Conservation (phyloP, 2,888 invertebrate genomes). For the Theretra japonica region DNA sequence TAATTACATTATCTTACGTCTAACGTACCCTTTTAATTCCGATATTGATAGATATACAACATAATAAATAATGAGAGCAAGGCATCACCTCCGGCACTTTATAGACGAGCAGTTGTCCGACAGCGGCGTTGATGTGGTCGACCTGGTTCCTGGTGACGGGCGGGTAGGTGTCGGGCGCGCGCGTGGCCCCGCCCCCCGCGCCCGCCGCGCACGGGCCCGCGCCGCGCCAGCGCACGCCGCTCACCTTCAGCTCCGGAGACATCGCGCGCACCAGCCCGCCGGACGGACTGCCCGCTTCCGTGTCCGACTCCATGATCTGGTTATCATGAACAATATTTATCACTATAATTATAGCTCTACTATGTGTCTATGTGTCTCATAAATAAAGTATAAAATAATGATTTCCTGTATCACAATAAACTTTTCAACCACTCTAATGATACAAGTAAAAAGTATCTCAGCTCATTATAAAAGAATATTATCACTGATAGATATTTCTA, state of each 20-base stretch:
- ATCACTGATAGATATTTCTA: too few relatives aligned
- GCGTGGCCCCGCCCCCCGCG: slow-evolving; percentile 73
- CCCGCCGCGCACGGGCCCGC: slow-evolving; percentile 87
- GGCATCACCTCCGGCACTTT: slow-evolving; percentile 90
- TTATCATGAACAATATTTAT: background rate
- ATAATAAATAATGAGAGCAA: background rate
- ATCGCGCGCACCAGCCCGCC: slow-evolving; percentile 85
- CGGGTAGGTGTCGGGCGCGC: slow-evolving; percentile 87
- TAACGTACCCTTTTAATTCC: too few relatives aligned
- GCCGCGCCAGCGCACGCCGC: slow-evolving; percentile 87
- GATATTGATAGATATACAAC: too few relatives aligned
- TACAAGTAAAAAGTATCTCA: too few relatives aligned
- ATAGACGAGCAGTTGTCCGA: slow-evolving; percentile 92
- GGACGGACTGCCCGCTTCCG: slow-evolving; percentile 85
- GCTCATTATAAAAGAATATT: too few relatives aligned
- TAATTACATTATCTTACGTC: too few relatives aligned
- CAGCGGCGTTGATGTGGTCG: slow-evolving; percentile 92
- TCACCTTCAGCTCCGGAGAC: slow-evolving; percentile 87
- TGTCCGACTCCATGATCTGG: slow-evolving; percentile 75
- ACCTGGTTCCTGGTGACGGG: slow-evolving; percentile 94
- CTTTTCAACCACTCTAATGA: too few relatives aligned
- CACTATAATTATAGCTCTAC: too few relatives aligned
- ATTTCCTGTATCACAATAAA: too few relatives aligned
- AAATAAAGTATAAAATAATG: too few relatives aligned
- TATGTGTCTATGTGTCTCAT: too few relatives aligned